Base-by-base conservation (phyloP, 2,113 vertebrate genomes). In the Cyanoramphus novaezelandiae region DNA sequence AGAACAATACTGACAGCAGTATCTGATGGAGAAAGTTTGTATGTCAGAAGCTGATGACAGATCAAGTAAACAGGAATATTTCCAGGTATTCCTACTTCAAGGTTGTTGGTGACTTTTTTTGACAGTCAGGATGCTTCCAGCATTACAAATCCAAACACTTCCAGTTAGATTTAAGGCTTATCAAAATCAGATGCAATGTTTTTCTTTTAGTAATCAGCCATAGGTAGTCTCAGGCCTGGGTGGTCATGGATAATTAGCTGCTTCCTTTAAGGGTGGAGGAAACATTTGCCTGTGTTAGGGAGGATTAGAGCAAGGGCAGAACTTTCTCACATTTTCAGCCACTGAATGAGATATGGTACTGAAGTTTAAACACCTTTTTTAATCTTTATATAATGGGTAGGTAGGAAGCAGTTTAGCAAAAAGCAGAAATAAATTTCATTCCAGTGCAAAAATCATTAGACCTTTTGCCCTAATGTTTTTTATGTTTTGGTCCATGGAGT, bases 31-130 rank as follows among this genome's bases (percentile, higher is more conserved):
- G 80, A 43, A 86, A 70, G 25, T n/a, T 74, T 65, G 52, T 65
- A 15, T 93, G 49, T 77, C 79, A 88, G 77, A 93, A 92, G 63
- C 68, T 92, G 59, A 37, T 72, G 59, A 77, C 41, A 74, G 47
- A 60, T 85, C 39, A 65, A 64, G 37, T 77, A 72, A n/a, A 86
- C 74, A 55, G 28, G 28, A 81, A 33, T 77, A 79, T 70, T 28
- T 88, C 39, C 18, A 63, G 57, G 7, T 81, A 41, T 53, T 67
- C 33, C 70, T 59, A 21, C 31, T 25, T 71, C 28, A 47, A 35
- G 17, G 18, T 60, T 59, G 37, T 7, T 47, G n/a, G 13, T 88
- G 76, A 59, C 0, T 0, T 23, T 93, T 89, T 57, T n/a, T 37
- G 59, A 44, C 41, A 70, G n/a, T 49, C 52, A 27, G 23, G 43